phyloP scores from a whole-genome alignment of 2,797 vertebrate genomes.

The Capromys pilorides region DNA sequence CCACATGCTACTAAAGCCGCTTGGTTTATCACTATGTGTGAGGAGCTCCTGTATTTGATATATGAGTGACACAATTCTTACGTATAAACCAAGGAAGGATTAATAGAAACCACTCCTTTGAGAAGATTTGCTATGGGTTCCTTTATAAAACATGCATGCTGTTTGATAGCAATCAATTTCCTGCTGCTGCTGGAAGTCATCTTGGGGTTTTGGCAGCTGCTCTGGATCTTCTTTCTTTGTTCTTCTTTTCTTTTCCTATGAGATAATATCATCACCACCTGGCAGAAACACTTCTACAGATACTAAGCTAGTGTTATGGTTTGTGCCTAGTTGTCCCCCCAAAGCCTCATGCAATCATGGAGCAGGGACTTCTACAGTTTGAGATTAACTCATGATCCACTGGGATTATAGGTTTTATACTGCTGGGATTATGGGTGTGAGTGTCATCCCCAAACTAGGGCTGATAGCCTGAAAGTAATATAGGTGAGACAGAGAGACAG shows the following conservation, averaged over 20 bases:
- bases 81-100: background rate
- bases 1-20: background rate
- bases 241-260: background rate
- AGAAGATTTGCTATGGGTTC: background rate
- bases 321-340: too few relatives aligned
- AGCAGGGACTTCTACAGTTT: too few relatives aligned
- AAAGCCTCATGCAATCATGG: too few relatives aligned
- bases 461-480: too few relatives aligned
- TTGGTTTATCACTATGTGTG: too few relatives aligned
- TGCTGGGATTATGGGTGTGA: too few relatives aligned
- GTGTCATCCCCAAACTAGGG: too few relatives aligned
- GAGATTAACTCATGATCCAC: too few relatives aligned
- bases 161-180: background rate
- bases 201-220: fast-evolving
- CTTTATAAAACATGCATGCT: background rate
- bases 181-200: background rate
- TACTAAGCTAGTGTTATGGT: background rate
- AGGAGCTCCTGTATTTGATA: background rate
- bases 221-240: background rate
- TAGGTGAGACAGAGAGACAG: too few relatives aligned
- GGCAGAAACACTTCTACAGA: background rate
- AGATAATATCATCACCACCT: background rate
- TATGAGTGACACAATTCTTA: background rate
- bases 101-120: background rate
- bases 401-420: too few relatives aligned